These are phyloP conservation scores for Pipistrellus pygmaeus DNA, from an alignment of 2,797 vertebrate genomes.

Conservation along the genomic window DNA sequence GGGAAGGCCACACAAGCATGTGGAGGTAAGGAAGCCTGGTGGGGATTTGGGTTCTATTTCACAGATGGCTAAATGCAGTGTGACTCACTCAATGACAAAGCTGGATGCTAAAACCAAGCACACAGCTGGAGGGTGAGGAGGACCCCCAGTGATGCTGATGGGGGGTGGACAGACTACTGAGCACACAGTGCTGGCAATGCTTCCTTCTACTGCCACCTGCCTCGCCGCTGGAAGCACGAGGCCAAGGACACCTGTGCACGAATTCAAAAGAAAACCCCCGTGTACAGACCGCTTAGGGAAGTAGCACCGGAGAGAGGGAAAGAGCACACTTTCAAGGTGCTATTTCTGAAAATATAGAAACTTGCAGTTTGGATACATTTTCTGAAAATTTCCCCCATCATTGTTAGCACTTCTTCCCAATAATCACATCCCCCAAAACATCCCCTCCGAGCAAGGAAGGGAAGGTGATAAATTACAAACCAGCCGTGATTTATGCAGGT, in stretches of 20 bases:
- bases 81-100: neutral
- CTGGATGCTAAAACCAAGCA: neutral
- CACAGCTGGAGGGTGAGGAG: neutral
- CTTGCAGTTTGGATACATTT: conserved; percentile 52
- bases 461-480: conserved; percentile 70
- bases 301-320: neutral
- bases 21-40: neutral
- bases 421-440: conserved; percentile 74
- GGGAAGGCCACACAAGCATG: too few relatives aligned
- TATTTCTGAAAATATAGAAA: conserved; percentile 58
- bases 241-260: fast-evolving
- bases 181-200: fast-evolving
- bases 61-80: neutral
- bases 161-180: neutral
- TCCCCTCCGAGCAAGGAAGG: conserved; percentile 9
- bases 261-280: neutral
- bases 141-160: neutral
- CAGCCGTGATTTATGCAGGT: conserved; percentile 75
- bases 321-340: neutral
- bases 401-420: conserved; percentile 69
- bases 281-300: neutral
- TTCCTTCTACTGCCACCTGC: too few relatives aligned
- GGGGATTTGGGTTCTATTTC: neutral
- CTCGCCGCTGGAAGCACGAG: neutral
- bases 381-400: conserved; percentile 44